Conservation (phyloP, 2,888 invertebrate species). For the Molorchus minor region DNA sequence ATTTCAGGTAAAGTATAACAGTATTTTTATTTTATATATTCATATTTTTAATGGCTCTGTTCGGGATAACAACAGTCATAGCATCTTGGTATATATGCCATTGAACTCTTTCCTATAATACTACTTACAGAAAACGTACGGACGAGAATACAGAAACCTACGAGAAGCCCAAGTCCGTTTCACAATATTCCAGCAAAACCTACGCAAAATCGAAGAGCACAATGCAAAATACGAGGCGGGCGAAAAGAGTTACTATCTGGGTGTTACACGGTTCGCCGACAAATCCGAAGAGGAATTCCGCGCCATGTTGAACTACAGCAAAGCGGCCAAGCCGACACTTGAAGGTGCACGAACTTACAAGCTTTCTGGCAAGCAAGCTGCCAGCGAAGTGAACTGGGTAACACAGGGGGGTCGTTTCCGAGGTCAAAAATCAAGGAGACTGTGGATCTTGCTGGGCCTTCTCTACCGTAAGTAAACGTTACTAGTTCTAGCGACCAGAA, state of each 20-base stretch:
- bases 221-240: constrained; percentile 36
- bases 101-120: neutral
- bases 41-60: neutral
- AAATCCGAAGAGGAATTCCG: constrained; percentile 36
- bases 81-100: neutral
- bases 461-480: constrained; percentile 65
- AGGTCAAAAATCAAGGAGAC: constrained; percentile 66
- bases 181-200: constrained; percentile 29
- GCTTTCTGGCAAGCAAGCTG: constrained; percentile 49
- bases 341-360: neutral
- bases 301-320: constrained; percentile 5
- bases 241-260: constrained; percentile 31
- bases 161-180: constrained; percentile 34
- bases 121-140: constrained; percentile 1
- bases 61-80: neutral
- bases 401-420: constrained; percentile 65
- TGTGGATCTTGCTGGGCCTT: constrained; percentile 76
- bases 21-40: neutral
- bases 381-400: constrained; percentile 65
- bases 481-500: too few species aligned
- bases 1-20: constrained; percentile 12
- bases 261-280: constrained; percentile 36
- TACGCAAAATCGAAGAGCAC: constrained; percentile 37
- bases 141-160: constrained; percentile 3
- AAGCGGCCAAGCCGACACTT: neutral